Percentiles rank a stretch among this genome's conserved stretches.
phyloP scores from a whole-genome alignment of 1,140 invertebrate genomes.

The Hyles vespertilio region DNA sequence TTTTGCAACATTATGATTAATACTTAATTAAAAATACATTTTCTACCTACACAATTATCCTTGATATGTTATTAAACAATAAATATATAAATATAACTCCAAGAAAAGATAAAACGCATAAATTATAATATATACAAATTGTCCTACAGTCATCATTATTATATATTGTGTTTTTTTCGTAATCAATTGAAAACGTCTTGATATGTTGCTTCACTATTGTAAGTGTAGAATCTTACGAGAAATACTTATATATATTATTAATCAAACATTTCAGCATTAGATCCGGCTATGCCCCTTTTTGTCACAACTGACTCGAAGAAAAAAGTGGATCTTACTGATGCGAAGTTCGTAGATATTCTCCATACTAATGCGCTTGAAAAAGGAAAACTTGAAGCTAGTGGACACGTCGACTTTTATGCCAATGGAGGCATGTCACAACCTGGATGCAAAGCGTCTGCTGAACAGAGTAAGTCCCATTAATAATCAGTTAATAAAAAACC shows the following conservation, averaged over 20 bases:
- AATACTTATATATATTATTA: not conserved
- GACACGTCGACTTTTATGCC: slow-evolving; percentile 80
- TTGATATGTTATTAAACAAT: too few relatives aligned
- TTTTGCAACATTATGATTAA: too few relatives aligned
- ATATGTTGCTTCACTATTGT: slow-evolving; percentile 4
- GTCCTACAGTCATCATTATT: too few relatives aligned
- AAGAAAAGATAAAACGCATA: too few relatives aligned
- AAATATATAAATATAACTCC: too few relatives aligned
- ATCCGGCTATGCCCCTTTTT: slow-evolving; percentile 79
- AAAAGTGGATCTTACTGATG: slow-evolving; percentile 79
- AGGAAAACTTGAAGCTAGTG: slow-evolving; percentile 72
- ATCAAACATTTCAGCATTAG: slow-evolving; percentile 64
- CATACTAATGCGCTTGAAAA: slow-evolving; percentile 80
- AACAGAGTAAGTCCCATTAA: slow-evolving; percentile 41
- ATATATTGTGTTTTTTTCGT: too few relatives aligned
- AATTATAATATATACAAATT: too few relatives aligned
- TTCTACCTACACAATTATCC: too few relatives aligned
- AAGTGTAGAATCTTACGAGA: too few relatives aligned
- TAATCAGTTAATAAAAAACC: too few relatives aligned
- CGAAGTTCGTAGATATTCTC: slow-evolving; percentile 79
- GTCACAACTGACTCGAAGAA: slow-evolving; percentile 52
- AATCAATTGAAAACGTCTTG: not conserved
- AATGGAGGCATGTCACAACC: slow-evolving; percentile 80
- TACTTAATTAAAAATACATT: too few relatives aligned
- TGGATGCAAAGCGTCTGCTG: slow-evolving; percentile 68